These are phyloP conservation scores for Harpalus rubripes DNA, from an alignment of 2,888 invertebrate species.

Conservation along the genomic window DNA sequence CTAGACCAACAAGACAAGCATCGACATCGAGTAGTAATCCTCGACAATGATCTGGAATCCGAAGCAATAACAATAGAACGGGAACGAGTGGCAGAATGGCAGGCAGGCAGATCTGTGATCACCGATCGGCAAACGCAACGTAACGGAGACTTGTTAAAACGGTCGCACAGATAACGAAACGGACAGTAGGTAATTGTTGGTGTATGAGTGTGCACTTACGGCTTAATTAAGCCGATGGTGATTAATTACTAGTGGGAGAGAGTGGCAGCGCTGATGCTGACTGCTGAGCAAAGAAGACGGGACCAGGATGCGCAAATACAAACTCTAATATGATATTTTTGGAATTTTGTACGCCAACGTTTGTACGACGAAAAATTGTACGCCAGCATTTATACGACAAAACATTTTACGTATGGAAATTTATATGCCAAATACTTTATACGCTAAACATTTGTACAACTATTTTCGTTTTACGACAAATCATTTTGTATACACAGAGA, in stretches of 20 bases:
- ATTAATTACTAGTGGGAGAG: constrained; percentile 66
- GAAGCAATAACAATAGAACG: constrained; percentile 35
- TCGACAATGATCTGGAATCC: constrained; percentile 36
- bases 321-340: too few relatives aligned
- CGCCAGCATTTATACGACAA: too few relatives aligned
- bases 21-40: background rate
- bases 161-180: constrained; percentile 60
- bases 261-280: constrained; percentile 27
- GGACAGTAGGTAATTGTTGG: constrained; percentile 61
- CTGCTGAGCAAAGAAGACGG: constrained; percentile 21
- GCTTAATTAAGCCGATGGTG: constrained; percentile 66
- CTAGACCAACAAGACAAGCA: constrained; percentile 27
- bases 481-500: too few relatives aligned
- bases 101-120: background rate
- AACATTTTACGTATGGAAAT: too few relatives aligned
- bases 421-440: too few relatives aligned
- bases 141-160: constrained; percentile 52
- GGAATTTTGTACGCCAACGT: too few relatives aligned
- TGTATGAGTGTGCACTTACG: constrained; percentile 67
- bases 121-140: constrained; percentile 5
- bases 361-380: too few relatives aligned
- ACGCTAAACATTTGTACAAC: too few relatives aligned
- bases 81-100: background rate
- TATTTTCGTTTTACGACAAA: too few relatives aligned
- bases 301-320: constrained; percentile 20